Base-by-base conservation (phyloP, 64 coral and sea anemone genomes). In the Acropora tenuis region DNA sequence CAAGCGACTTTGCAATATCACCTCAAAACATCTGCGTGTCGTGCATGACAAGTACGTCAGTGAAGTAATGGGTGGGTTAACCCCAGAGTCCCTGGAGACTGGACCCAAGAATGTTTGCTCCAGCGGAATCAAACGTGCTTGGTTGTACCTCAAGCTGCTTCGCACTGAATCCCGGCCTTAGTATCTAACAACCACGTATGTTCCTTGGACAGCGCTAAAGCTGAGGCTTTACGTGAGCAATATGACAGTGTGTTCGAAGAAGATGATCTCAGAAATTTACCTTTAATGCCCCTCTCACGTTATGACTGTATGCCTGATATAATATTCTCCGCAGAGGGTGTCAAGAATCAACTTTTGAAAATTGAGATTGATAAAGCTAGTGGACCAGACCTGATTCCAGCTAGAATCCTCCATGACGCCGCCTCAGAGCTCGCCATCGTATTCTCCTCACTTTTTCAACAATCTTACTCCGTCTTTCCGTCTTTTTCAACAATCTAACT, bases 11-110 rank as follows among this genome's bases (percentile, higher is more conserved):
- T 42, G 87, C 41, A 88, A 88, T 74, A 78, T 88, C 43, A 88
- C 87, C 20, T 50, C 87, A 47, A 88, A 74, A 78, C 87, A 13
- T 52, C 87, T 88, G 71, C 87, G 72, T 57, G 73, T 59, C 73
- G 87, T 73, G 73, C 87, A 88, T 77, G 87, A 88, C 87, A 77
- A 88, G 74, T 88, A 88, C 50, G 19, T 88, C 49, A 68, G 73
- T 74, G 87, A 77, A 49, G 87, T 88, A 41, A 88, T 88, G 87
- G 87, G 72, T 74, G 71, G 87, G 30, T 59, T 88, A 49, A 57
- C 87, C 40, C 74, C 72, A 76, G 87, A 88, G 69, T 73, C 57
- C 48, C 83, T 46, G 69, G 69, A 63, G 63, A 86, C 83, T 86
- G 60, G 63, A 65, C 83, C 47, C 41, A 47, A 44, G 63, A 86